Conservation (phyloP, 2,888 invertebrate genomes). For the Euplagia quadripunctaria region DNA sequence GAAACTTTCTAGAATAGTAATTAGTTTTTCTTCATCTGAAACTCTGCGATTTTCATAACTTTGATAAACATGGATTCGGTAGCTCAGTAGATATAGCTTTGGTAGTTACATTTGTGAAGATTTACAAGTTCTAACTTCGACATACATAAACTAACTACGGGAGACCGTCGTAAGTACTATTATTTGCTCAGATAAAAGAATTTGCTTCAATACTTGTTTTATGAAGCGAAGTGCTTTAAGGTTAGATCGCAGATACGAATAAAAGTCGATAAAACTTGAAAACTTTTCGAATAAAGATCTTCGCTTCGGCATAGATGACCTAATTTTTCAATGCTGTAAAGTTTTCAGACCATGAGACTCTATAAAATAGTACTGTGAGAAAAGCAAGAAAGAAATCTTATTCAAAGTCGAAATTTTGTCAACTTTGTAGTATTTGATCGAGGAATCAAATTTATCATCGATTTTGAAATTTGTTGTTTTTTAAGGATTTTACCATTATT, state of each 20-base stretch:
- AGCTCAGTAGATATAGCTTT: constrained; percentile 19
- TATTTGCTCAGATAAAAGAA: constrained; percentile 36
- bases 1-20: constrained; percentile 67
- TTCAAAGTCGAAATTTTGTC: background rate
- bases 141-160: constrained; percentile 35
- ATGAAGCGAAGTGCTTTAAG: constrained; percentile 45
- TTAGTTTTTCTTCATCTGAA: constrained; percentile 63
- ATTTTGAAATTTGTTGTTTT: too few relatives aligned
- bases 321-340: constrained; percentile 62
- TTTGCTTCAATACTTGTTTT: constrained; percentile 35
- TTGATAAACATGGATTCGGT: constrained; percentile 56
- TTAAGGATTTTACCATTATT: too few relatives aligned
- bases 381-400: background rate
- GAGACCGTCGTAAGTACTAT: constrained; percentile 30
- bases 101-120: constrained; percentile 39
- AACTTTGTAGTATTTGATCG: background rate
- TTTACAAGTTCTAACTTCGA: constrained; percentile 24
- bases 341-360: constrained; percentile 48
- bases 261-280: constrained; percentile 56
- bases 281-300: constrained; percentile 68
- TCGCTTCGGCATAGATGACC: constrained; percentile 60
- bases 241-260: constrained; percentile 50
- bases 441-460: background rate
- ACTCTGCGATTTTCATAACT: constrained; percentile 67
- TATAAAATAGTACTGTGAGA: constrained; percentile 39